Percentiles rank a stretch among this genome's conserved stretches.
phyloP scores from a whole-genome alignment of 2,888 invertebrate species.

The Parnassius orleans region DNA sequence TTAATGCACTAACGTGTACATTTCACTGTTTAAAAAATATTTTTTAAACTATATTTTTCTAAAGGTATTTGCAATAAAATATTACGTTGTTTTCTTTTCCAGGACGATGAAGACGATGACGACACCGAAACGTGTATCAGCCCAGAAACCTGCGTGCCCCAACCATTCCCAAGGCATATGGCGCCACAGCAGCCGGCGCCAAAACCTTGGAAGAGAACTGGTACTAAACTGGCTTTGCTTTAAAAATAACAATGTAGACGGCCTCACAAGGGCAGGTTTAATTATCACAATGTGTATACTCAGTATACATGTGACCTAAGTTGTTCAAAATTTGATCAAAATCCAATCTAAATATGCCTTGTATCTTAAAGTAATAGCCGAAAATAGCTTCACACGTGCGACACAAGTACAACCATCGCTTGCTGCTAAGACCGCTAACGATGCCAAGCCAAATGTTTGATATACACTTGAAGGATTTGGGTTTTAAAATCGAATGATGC shows the following conservation, averaged over 20 bases:
- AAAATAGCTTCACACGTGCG: constrained; percentile 20
- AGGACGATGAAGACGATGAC: constrained; percentile 78
- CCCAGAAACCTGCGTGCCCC: constrained; percentile 66
- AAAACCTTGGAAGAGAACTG: constrained; percentile 78
- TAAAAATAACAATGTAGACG: constrained; percentile 1
- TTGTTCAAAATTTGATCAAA: neutral
- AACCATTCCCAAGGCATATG: constrained; percentile 71
- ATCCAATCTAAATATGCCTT: constrained; percentile 2
- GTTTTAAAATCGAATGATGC: constrained; percentile 5
- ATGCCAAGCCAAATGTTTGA: constrained; percentile 3
- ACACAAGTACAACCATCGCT: constrained; percentile 22
- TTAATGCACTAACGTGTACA: too few relatives aligned
- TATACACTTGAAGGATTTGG: constrained; percentile 4
- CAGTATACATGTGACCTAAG: neutral
- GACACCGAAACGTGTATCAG: constrained; percentile 69
- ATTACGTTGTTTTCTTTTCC: constrained; percentile 25
- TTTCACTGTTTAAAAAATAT: too few relatives aligned
- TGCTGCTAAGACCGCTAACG: constrained; percentile 20
- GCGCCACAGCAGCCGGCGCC: constrained; percentile 62
- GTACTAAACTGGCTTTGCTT: constrained; percentile 43
- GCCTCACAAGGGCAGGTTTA: too few relatives aligned
- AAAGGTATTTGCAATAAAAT: neutral
- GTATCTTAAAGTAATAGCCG: constrained; percentile 13
- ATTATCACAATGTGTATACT: too few relatives aligned
- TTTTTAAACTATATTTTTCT: too few relatives aligned